Percentiles rank a stretch among this genome's conserved stretches.
These are phyloP conservation scores for Itoplectis maculator DNA, from an alignment of 2,888 invertebrate species.

Conservation along the genomic window DNA sequence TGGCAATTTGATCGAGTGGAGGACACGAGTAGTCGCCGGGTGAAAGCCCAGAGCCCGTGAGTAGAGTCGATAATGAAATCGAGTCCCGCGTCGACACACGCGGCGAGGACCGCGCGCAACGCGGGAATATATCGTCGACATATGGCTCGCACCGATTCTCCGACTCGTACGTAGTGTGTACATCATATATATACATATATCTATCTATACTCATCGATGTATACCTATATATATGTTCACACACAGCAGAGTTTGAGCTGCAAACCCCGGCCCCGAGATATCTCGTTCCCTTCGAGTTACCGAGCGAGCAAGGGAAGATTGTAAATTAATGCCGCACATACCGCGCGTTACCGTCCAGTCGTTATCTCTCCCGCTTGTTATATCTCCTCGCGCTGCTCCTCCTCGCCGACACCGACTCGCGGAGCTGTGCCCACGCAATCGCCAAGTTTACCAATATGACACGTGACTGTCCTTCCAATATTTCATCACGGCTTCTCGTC, in stretches of 20 bases:
- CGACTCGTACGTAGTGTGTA: background rate
- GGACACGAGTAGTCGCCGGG: conserved; percentile 63
- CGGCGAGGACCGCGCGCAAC: conserved; percentile 36
- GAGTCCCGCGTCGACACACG: conserved; percentile 68
- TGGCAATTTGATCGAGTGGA: conserved; percentile 67
- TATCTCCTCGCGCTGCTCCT: conserved; percentile 56
- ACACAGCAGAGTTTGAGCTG: conserved; percentile 25
- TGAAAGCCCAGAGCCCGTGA: conserved; percentile 59
- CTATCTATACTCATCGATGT: too few relatives aligned
- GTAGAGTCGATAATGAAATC: conserved; percentile 71
- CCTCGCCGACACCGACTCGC: too few relatives aligned
- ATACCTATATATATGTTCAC: background rate
- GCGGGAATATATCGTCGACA: conserved; percentile 63
- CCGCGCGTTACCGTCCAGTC: conserved; percentile 47
- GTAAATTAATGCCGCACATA: conserved; percentile 78
- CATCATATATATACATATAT: conserved; percentile 1
- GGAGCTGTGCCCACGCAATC: conserved; percentile 27
- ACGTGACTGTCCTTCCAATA: conserved; percentile 71
- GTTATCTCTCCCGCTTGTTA: conserved; percentile 65
- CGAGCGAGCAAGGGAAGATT: conserved; percentile 68
- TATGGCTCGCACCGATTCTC: conserved; percentile 59
- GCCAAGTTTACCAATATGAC: conserved; percentile 78
- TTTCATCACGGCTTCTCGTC: conserved; percentile 51
- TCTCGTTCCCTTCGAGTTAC: conserved; percentile 44
- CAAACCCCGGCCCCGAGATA: conserved; percentile 45